Evolutionary conservation across 2,888 invertebrate genomes (phyloP).

Genomic region (Caenorhabditis sp.): DNA sequence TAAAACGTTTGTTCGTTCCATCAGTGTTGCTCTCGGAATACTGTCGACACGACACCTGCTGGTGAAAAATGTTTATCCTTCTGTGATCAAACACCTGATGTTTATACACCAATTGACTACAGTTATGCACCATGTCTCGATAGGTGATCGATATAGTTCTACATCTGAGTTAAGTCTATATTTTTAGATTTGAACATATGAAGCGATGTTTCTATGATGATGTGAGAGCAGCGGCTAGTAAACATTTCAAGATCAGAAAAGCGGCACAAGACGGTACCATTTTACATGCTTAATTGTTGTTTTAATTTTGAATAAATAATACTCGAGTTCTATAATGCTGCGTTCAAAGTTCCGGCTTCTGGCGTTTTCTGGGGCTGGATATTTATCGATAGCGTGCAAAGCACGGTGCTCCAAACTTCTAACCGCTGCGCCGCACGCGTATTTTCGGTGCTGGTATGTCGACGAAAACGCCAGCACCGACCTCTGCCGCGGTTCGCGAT

Average conservation of each 20-base stretch:
- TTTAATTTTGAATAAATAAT: too few relatives aligned
- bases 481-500: too few relatives aligned
- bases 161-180: background rate
- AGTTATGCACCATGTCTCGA: constrained; percentile 75
- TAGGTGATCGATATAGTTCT: constrained; percentile 50
- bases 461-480: too few relatives aligned
- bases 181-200: constrained; percentile 75
- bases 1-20: background rate
- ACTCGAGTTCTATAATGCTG: too few relatives aligned
- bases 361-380: too few relatives aligned
- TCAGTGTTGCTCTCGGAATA: constrained; percentile 69
- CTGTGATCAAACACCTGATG: constrained; percentile 77
- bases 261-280: background rate
- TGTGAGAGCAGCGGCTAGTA: constrained; percentile 54
- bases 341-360: too few relatives aligned
- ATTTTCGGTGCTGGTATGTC: too few relatives aligned
- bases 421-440: too few relatives aligned
- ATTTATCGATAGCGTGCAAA: too few relatives aligned
- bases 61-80: constrained; percentile 77
- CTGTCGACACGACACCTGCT: constrained; percentile 73
- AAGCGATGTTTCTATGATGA: constrained; percentile 80
- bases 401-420: too few relatives aligned
- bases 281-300: too few relatives aligned
- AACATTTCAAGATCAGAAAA: constrained; percentile 38
- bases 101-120: constrained; percentile 77